Conservation (phyloP, 1,140 invertebrate genomes). For the Rhagoletis zephyria region DNA sequence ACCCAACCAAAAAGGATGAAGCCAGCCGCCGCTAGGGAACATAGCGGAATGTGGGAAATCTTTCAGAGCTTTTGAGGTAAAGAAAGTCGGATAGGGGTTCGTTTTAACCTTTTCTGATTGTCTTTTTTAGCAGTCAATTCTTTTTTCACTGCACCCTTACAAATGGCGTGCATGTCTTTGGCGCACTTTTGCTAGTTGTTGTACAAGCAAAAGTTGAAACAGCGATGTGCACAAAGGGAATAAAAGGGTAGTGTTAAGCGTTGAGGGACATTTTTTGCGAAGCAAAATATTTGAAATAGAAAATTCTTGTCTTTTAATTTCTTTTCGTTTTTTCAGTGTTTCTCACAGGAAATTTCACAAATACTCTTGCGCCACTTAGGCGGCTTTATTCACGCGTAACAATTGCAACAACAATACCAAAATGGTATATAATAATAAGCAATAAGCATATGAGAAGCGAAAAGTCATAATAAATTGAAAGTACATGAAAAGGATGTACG, state of each 20-base stretch:
- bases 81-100: not conserved
- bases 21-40: conserved; percentile 52
- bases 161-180: not conserved
- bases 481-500: not conserved
- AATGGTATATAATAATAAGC: not conserved
- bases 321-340: not conserved
- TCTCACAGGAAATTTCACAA: not conserved
- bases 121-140: not conserved
- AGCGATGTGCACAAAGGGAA: conserved; percentile 7
- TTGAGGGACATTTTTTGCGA: conserved; percentile 44
- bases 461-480: not conserved
- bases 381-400: conserved; percentile 4
- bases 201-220: not conserved
- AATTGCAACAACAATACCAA: not conserved
- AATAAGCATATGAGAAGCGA: conserved; percentile 32
- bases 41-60: conserved; percentile 32
- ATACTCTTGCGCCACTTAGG: not conserved
- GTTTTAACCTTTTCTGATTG: conserved; percentile 24
- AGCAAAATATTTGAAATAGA: conserved; percentile 54
- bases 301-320: conserved; percentile 53
- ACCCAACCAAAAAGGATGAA: not conserved
- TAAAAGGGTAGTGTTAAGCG: conserved; percentile 65
- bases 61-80: not conserved
- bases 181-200: not conserved
- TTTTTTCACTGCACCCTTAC: not conserved